Conservation (phyloP, 2,113 vertebrate genomes). For the Hippolais icterina region DNA sequence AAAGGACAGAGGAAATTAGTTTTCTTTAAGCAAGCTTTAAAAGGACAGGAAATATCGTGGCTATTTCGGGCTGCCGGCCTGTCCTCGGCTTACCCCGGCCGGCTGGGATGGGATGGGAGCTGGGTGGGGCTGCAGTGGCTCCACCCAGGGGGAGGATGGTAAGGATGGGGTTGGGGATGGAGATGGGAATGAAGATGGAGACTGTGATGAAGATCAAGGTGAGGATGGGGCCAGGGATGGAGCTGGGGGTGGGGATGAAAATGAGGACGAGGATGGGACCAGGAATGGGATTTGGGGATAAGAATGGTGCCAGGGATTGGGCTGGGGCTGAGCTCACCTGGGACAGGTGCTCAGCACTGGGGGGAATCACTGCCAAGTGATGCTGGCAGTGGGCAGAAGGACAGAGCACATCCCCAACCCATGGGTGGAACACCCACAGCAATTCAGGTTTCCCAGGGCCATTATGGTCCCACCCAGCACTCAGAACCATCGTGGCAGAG, state of each 20-base stretch:
- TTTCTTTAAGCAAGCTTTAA: conserved; percentile 21
- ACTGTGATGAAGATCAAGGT: neutral
- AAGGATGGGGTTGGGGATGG: neutral
- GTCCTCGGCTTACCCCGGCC: neutral
- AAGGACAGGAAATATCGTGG: conserved; percentile 43
- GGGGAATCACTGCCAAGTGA: too few relatives aligned
- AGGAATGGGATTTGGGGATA: neutral
- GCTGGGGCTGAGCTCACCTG: neutral
- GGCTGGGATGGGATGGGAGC: neutral
- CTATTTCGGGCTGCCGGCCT: neutral
- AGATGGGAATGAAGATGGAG: too few relatives aligned
- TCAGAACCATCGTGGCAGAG: neutral
- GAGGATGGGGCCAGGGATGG: neutral
- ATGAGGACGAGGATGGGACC: neutral
- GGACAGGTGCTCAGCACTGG: neutral
- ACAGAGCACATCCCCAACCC: accelerated
- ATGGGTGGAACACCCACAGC: accelerated
- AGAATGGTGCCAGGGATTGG: neutral
- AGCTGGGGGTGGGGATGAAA: neutral
- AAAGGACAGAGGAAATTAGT: conserved; percentile 39
- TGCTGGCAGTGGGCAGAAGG: neutral
- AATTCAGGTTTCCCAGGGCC: neutral
- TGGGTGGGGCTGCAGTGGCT: accelerated
- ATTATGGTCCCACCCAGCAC: neutral
- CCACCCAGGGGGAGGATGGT: neutral